These are phyloP conservation scores for Macrotus californicus DNA, from an alignment of 2,113 vertebrate genomes.

Conservation along the genomic window DNA sequence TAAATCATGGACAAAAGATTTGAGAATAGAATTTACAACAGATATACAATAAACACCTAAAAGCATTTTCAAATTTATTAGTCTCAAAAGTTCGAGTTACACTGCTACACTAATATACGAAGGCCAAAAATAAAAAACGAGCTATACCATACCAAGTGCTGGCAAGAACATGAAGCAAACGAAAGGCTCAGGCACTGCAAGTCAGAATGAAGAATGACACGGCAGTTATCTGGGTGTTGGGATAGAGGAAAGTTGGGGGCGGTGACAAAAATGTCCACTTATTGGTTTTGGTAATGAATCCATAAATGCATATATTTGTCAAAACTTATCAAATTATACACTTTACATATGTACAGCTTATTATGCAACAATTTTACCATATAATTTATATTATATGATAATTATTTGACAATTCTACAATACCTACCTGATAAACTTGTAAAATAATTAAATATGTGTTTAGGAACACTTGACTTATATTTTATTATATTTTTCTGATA, in stretches of 20 bases:
- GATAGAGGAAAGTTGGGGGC: background rate
- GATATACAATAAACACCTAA: background rate
- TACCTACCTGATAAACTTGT: background rate
- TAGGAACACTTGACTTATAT: background rate
- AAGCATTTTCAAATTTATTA: background rate
- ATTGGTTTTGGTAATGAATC: background rate
- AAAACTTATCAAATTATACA: background rate
- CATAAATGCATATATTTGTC: background rate
- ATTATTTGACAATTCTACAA: background rate
- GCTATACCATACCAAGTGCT: background rate
- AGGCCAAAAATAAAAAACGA: background rate
- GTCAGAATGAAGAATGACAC: background rate
- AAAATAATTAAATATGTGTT: background rate
- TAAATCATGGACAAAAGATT: background rate
- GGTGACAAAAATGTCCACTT: background rate
- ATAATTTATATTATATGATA: background rate
- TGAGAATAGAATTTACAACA: background rate
- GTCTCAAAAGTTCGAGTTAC: too few species aligned
- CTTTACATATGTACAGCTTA: background rate
- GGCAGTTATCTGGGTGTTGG: background rate
- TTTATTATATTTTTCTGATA: background rate
- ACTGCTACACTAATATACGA: background rate
- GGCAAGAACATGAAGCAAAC: background rate
- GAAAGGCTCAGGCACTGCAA: background rate
- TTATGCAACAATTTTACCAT: background rate